Conservation (phyloP, 2,797 vertebrate genomes). For the Microcaecilia unicolor region DNA sequence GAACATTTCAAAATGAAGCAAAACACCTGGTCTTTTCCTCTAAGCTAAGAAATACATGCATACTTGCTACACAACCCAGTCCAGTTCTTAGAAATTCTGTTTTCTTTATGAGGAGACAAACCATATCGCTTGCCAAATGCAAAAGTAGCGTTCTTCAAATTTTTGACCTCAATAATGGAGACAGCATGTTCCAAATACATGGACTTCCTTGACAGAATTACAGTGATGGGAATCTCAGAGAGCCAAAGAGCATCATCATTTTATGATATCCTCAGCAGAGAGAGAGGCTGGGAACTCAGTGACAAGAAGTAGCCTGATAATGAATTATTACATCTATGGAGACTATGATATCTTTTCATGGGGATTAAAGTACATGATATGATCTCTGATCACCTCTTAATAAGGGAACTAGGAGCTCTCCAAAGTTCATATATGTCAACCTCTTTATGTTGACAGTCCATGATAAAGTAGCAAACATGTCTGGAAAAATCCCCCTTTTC, state of each 20-base stretch:
- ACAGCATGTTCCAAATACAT: not conserved
- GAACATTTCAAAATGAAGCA: constrained; percentile 21
- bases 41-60: not conserved
- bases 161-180: not conserved
- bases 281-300: too few species aligned
- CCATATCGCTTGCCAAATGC: not conserved
- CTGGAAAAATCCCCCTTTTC: too few species aligned
- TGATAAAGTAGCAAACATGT: too few species aligned
- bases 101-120: constrained; percentile 13
- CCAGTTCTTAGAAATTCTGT: not conserved
- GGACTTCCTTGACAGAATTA: not conserved
- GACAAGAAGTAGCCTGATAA: too few species aligned
- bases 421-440: too few species aligned
- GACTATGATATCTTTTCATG: too few species aligned
- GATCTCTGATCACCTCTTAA: too few species aligned
- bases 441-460: too few species aligned
- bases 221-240: not conserved
- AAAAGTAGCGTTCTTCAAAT: not conserved
- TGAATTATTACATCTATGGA: too few species aligned
- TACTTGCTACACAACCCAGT: not conserved
- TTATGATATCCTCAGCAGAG: not conserved
- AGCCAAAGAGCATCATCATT: not conserved
- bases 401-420: too few species aligned
- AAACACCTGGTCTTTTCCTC: constrained; percentile 16
- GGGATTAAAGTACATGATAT: too few species aligned